A percentile compares a stretch with the other conserved stretches of the same genome.
Evolutionary conservation across 2,888 invertebrate genomes (phyloP).

Genomic region (Pterostichus niger): DNA sequence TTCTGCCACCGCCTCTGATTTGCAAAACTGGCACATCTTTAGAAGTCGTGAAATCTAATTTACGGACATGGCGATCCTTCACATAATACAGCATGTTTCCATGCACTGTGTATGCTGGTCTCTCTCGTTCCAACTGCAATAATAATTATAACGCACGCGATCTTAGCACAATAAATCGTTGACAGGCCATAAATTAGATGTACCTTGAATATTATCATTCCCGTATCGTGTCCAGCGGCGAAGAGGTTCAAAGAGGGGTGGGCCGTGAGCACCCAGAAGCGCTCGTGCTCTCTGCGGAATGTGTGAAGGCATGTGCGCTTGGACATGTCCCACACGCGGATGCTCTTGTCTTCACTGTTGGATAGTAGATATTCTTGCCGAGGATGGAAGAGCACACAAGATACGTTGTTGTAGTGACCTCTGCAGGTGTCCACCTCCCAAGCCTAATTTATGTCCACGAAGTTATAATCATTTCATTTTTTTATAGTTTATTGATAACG

Average conservation of each 20-base stretch:
- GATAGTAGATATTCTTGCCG: slow-evolving; percentile 97
- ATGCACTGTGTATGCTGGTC: slow-evolving; percentile 97
- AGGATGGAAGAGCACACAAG: slow-evolving; percentile 98
- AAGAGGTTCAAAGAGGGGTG: slow-evolving; percentile 98
- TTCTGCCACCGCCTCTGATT: slow-evolving; percentile 89
- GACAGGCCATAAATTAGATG: slow-evolving; percentile 52
- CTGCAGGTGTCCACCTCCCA: slow-evolving; percentile 99
- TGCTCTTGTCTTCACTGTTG: slow-evolving; percentile 98
- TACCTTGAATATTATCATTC: slow-evolving; percentile 93
- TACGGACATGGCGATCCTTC: slow-evolving; percentile 94
- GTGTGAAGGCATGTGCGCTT: slow-evolving; percentile 95
- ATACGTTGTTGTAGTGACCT: slow-evolving; percentile 99
- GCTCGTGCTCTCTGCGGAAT: slow-evolving; percentile 95
- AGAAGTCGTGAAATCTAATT: slow-evolving; percentile 94
- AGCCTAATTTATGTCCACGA: slow-evolving; percentile 80
- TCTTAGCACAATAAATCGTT: slow-evolving; percentile 55
- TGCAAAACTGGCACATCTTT: slow-evolving; percentile 97
- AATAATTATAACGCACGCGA: slow-evolving; percentile 70
- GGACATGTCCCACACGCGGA: slow-evolving; percentile 99
- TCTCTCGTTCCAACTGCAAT: slow-evolving; percentile 92
- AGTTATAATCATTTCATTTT: background rate
- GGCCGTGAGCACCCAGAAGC: slow-evolving; percentile 98
- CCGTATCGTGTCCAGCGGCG: slow-evolving; percentile 99
- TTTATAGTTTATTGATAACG: too few species aligned
- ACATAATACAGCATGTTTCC: slow-evolving; percentile 97